These are phyloP conservation scores for Hermodice carunculata DNA, from an alignment of 2,888 invertebrate species.

Conservation along the genomic window DNA sequence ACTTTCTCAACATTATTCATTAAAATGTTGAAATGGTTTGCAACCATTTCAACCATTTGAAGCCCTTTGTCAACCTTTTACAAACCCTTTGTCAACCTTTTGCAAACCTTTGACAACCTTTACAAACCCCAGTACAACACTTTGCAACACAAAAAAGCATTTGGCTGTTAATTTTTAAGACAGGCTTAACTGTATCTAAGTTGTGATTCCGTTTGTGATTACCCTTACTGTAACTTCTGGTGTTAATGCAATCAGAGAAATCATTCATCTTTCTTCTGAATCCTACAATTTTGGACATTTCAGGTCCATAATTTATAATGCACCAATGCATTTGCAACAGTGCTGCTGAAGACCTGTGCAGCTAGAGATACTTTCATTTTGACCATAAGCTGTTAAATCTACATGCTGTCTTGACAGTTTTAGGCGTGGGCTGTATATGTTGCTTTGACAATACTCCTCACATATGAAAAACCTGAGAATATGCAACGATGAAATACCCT, in stretches of 20 bases:
- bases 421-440: not conserved
- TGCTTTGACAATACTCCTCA: not conserved
- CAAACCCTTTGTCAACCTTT: too few species aligned
- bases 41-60: too few species aligned
- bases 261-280: slow-evolving; percentile 31
- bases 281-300: slow-evolving; percentile 25
- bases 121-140: too few species aligned
- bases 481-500: slow-evolving; percentile 3
- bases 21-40: too few species aligned
- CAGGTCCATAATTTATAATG: not conserved
- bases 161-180: too few species aligned
- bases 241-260: slow-evolving; percentile 38
- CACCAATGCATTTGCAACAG: slow-evolving; percentile 14
- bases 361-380: slow-evolving; percentile 14
- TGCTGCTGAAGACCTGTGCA: slow-evolving; percentile 13
- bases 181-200: too few species aligned
- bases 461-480: not conserved
- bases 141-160: too few species aligned
- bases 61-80: too few species aligned
- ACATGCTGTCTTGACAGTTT: not conserved
- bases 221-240: slow-evolving; percentile 20
- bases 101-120: too few species aligned
- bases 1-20: too few species aligned
- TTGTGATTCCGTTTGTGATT: slow-evolving; percentile 22
- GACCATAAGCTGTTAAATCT: not conserved